phyloP scores from a whole-genome alignment of 2,888 invertebrate genomes.

The Scaptomyza reducta region DNA sequence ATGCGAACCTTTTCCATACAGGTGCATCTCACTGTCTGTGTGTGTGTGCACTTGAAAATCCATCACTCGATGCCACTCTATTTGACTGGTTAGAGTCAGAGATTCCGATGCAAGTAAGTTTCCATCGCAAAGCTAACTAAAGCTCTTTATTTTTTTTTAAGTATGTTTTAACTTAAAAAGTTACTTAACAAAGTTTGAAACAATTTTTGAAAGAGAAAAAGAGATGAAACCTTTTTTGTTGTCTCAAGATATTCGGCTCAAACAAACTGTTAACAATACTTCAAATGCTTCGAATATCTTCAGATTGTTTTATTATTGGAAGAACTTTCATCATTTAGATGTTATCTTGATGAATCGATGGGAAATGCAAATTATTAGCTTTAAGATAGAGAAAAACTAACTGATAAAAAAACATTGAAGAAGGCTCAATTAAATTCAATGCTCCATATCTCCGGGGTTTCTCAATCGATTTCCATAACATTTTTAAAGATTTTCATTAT shows the following conservation, averaged over 20 bases:
- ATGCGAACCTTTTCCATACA: conserved; percentile 24
- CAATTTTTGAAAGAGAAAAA: not conserved
- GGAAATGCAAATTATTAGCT: not conserved
- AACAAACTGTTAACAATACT: not conserved
- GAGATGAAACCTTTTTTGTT: not conserved
- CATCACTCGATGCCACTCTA: conserved; percentile 15
- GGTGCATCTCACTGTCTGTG: conserved; percentile 9
- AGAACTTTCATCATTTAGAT: not conserved
- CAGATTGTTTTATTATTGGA: no score
- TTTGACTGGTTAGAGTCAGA: conserved; percentile 21
- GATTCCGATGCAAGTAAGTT: conserved; percentile 12
- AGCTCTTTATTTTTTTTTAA: no score
- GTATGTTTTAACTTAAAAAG: not conserved
- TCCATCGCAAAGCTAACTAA: no score
- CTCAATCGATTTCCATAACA: no score
- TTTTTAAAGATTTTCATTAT: no score
- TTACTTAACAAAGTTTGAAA: not conserved
- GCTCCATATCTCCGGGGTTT: no score
- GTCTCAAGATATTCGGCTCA: not conserved
- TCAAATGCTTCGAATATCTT: not conserved
- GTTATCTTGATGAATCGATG: not conserved
- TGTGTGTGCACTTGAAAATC: conserved; percentile 9
- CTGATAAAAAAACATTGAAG: not conserved
- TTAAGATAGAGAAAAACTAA: no score
- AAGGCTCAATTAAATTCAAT: no score